These are phyloP conservation scores for Crypturellus undulatus DNA, from an alignment of 2,113 vertebrate species.

Conservation along the genomic window DNA sequence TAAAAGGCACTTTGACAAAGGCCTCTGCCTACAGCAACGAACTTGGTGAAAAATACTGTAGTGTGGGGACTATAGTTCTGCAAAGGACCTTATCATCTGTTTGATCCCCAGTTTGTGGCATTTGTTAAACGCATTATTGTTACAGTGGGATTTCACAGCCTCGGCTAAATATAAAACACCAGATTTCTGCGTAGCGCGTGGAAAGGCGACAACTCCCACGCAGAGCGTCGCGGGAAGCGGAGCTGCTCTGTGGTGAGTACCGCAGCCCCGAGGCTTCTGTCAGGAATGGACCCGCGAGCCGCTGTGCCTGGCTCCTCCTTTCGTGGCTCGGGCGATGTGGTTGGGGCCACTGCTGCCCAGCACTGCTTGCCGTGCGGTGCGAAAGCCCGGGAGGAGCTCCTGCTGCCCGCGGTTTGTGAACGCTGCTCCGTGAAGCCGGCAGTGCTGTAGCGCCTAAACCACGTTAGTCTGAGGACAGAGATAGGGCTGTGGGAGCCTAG, in stretches of 20 bases:
- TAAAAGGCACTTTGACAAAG: background rate
- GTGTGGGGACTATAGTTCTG: background rate
- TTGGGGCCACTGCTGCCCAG: background rate
- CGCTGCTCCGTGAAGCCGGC: background rate
- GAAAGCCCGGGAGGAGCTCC: background rate
- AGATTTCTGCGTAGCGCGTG: background rate
- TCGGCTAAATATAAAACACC: background rate
- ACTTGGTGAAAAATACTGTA: background rate
- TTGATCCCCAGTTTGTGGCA: background rate
- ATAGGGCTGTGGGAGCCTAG: background rate
- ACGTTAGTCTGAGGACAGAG: background rate
- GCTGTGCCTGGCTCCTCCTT: background rate
- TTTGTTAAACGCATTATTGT: background rate
- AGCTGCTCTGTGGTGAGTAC: background rate
- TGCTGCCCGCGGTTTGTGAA: background rate
- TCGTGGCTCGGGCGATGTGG: background rate
- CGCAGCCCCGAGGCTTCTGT: background rate
- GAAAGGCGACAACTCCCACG: rapidly evolving
- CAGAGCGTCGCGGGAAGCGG: background rate
- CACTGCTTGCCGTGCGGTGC: background rate
- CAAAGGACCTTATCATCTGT: background rate
- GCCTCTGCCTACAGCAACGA: background rate
- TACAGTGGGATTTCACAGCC: background rate
- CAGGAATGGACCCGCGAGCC: background rate
- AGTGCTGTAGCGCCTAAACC: background rate